Evolutionary conservation across 1,140 invertebrate genomes (phyloP).

Genomic region (Ceratina calcarata): DNA sequence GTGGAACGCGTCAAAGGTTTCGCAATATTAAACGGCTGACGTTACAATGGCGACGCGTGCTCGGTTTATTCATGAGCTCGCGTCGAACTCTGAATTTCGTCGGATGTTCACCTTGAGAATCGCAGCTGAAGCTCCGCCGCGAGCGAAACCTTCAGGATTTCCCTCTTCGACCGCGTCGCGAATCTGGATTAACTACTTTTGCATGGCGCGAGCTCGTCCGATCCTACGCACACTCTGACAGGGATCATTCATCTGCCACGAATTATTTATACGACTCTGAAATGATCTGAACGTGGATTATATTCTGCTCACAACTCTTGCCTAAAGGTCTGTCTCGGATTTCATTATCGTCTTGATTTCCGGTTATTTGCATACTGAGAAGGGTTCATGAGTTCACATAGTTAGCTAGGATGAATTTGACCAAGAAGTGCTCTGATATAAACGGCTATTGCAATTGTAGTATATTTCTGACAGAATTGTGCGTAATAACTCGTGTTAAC

Average conservation of each 20-base stretch:
- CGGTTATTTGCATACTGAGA: not conserved
- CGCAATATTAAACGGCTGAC: slow-evolving; percentile 25
- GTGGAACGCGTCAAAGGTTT: slow-evolving; percentile 19
- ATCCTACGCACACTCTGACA: not conserved
- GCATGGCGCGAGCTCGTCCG: not conserved
- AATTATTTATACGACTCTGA: slow-evolving; percentile 1
- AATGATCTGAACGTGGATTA: not conserved
- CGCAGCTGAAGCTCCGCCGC: not conserved
- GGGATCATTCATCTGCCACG: not conserved
- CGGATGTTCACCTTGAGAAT: not conserved
- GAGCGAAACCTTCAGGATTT: not conserved
- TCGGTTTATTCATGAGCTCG: slow-evolving; percentile 10
- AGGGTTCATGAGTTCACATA: not conserved
- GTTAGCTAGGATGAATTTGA: too few relatives aligned
- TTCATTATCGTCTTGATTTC: not conserved
- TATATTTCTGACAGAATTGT: too few relatives aligned
- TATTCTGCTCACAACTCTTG: not conserved
- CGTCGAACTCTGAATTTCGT: not conserved
- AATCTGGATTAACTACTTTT: slow-evolving; percentile 15
- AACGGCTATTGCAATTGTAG: too few relatives aligned
- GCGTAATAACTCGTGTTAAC: too few relatives aligned
- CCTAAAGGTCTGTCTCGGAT: too few relatives aligned
- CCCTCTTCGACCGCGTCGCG: slow-evolving; percentile 2
- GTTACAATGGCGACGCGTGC: slow-evolving; percentile 9
- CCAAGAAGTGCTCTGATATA: too few relatives aligned